Base-by-base conservation (phyloP, 2,888 invertebrate species). In the Ophioninae sp. region DNA sequence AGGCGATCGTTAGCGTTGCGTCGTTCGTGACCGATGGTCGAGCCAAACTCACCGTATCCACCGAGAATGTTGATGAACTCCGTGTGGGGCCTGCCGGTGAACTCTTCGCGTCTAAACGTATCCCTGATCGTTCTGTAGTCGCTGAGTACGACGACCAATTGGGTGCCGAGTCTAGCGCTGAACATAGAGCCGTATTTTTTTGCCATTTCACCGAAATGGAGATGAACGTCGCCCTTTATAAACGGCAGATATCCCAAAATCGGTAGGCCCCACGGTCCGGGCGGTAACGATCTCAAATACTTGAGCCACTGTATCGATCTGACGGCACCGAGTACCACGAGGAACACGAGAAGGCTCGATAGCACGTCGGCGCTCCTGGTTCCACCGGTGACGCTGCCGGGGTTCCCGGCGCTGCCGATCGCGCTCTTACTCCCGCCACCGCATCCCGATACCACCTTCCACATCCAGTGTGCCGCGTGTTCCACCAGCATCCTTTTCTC, bases 231-330 rank as follows among this genome's bases (percentile, higher is more conserved):
- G 61, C 95, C 95, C 87, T 96, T 96, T 89, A 98, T 94, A 93
- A 96, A 97, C 3, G 96, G 96, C 86, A 98, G 93, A 91, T 96
- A 97, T 83, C 98, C 98, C 79, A 97, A 94, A 75, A 98, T 94
- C 23, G 98, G 98, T 6, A 97, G 93, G 2, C 98, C 97, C 96
- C 96, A 96, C 3, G 98, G 98, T 3, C 98, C 98, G 0, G 98
- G 98, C 0, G 98, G 98, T 87, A 97, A 93, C 86, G 94, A 93
- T 87, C 86, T 91, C 85, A 90, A 92, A 90, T 87, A 91, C 76
- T 79, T 91, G 62, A 88, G 90, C 91, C 88, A 92, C 92, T 89
- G 93, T n/a, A 93, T 44, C 20, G 88, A 86, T 73, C 93, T 91
- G 74, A 93, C 93, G 23, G 90, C 44, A 50, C 92, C 89, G 88